phyloP scores from a whole-genome alignment of 2,113 vertebrate genomes.

The Tupaia tana region DNA sequence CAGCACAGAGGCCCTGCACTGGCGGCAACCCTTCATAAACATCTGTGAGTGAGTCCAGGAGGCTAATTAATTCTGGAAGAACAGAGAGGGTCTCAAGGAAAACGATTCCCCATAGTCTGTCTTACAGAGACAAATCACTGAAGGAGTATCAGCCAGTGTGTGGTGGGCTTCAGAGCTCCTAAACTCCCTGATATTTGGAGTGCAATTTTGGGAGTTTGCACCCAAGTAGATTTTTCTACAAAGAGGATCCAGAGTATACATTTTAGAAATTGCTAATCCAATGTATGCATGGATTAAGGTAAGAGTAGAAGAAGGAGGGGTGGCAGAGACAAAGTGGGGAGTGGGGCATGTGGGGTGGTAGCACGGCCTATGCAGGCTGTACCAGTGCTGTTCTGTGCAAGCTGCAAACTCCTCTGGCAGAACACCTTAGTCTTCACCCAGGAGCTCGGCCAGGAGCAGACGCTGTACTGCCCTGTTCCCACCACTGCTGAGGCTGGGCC shows the following conservation, averaged over 20 bases:
- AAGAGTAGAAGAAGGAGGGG: not conserved
- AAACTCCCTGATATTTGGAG: not conserved
- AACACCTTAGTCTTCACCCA: not conserved
- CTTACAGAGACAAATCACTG: not conserved
- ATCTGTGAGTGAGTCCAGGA: not conserved
- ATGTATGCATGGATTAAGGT: not conserved
- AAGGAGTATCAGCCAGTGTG: not conserved
- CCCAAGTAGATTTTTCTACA: not conserved
- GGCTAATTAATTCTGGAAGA: not conserved
- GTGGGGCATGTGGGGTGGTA: accelerated
- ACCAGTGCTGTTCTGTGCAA: accelerated
- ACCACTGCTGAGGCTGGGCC: not conserved
- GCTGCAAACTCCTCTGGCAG: not conserved
- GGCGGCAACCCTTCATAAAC: not conserved
- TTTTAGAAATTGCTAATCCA: not conserved
- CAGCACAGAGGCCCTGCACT: not conserved
- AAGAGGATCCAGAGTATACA: not conserved
- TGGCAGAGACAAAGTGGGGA: not conserved
- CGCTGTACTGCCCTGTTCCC: not conserved
- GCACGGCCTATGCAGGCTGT: not conserved
- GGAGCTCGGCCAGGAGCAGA: not conserved
- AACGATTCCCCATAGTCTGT: not conserved
- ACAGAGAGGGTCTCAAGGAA: not conserved
- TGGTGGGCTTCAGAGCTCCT: not conserved
- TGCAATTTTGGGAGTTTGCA: not conserved